These are phyloP conservation scores for Podilymbus podiceps DNA, from an alignment of 2,113 vertebrate species.

Conservation along the genomic window DNA sequence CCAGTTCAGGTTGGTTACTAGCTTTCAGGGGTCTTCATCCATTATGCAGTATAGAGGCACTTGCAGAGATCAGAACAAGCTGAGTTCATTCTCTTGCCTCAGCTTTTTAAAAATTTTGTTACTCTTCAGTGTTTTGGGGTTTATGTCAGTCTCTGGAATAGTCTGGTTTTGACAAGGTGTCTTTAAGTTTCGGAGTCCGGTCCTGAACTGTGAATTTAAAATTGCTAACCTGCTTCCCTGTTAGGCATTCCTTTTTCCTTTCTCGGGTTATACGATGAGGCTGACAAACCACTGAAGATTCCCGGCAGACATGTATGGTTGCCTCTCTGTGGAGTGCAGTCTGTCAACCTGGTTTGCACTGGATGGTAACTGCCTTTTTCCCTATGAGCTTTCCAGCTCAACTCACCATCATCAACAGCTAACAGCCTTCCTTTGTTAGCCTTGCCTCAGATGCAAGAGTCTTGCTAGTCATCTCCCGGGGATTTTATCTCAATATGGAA, in stretches of 20 bases:
- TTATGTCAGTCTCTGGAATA: not conserved
- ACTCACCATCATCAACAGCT: not conserved
- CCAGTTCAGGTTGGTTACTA: not conserved
- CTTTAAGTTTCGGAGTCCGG: not conserved
- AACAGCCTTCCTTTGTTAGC: constrained; percentile 38
- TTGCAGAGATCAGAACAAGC: not conserved
- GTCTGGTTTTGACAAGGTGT: not conserved
- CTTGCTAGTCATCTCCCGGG: constrained; percentile 23
- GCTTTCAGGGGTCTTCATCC: not conserved
- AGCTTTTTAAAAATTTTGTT: not conserved
- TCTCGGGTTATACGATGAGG: not conserved
- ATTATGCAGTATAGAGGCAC: not conserved
- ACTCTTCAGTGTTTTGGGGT: not conserved
- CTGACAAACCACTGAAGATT: not conserved
- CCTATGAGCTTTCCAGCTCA: not conserved
- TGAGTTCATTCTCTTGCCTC: not conserved
- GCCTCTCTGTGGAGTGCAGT: not conserved
- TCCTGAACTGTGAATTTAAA: not conserved
- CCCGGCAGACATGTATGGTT: not conserved
- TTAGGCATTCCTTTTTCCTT: not conserved
- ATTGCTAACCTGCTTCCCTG: not conserved
- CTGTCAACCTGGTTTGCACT: not conserved
- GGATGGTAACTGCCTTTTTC: not conserved
- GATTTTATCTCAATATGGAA: constrained; percentile 23
- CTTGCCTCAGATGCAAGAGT: constrained; percentile 7